Percentiles rank a stretch among this genome's conserved stretches.
These are phyloP conservation scores for Paracentrotus lividus DNA, from an alignment of 53 echinoderm and acorn worm species.

Conservation along the genomic window DNA sequence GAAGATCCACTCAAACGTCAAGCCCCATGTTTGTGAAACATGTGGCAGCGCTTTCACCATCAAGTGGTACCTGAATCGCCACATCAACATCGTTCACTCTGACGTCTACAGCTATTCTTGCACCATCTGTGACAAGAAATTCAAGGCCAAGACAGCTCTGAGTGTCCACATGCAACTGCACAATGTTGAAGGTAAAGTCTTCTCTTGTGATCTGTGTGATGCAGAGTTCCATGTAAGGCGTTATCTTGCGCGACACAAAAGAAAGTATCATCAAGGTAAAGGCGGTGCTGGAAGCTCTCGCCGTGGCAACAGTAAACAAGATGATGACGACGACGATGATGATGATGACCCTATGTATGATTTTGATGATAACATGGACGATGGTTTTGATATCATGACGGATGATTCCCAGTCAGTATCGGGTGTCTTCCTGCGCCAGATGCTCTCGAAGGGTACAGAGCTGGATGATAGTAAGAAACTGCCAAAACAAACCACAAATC, in stretches of 20 bases:
- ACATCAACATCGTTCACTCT: slow-evolving; percentile 74
- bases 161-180: slow-evolving; percentile 72
- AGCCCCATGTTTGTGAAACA: slow-evolving; percentile 74
- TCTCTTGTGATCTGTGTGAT: slow-evolving; percentile 61
- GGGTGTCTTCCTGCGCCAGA: slow-evolving; percentile 42
- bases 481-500: not conserved
- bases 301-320: not conserved
- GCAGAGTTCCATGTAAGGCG: slow-evolving; percentile 65
- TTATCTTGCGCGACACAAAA: slow-evolving; percentile 60
- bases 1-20: slow-evolving; percentile 76
- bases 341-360: slow-evolving; percentile 43
- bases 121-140: slow-evolving; percentile 74
- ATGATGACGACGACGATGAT: not conserved
- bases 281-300: not conserved
- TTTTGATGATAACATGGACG: slow-evolving; percentile 41
- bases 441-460: slow-evolving; percentile 47
- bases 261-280: slow-evolving; percentile 29
- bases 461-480: not conserved
- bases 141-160: slow-evolving; percentile 67
- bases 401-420: slow-evolving; percentile 50
- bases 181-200: slow-evolving; percentile 60
- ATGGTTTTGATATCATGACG: slow-evolving; percentile 54
- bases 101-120: slow-evolving; percentile 71
- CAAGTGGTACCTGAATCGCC: slow-evolving; percentile 72
- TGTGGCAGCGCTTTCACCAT: slow-evolving; percentile 76